Conservation (phyloP, 2,797 vertebrate species). For the Hapalemur alaotrensis region DNA sequence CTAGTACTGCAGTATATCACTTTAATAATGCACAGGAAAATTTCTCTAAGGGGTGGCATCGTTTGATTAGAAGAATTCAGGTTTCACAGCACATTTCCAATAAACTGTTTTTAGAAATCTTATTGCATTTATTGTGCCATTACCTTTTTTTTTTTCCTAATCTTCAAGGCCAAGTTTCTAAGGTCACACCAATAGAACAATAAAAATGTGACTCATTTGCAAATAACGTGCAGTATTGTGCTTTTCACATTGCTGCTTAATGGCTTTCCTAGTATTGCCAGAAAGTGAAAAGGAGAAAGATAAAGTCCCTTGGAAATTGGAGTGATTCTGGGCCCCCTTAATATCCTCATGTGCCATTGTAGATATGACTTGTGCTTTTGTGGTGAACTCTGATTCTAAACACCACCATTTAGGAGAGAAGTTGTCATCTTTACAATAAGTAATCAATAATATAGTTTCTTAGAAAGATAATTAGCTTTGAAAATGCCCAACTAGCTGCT, state of each 20-base stretch:
- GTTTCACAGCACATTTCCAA: slow-evolving; percentile 79
- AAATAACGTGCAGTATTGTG: slow-evolving; percentile 36
- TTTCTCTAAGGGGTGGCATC: slow-evolving; percentile 74
- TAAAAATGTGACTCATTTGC: slow-evolving; percentile 66
- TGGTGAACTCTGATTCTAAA: slow-evolving; percentile 36
- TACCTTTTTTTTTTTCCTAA: slow-evolving; percentile 44
- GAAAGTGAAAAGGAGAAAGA: not conserved
- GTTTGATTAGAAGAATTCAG: slow-evolving; percentile 76
- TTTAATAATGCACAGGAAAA: slow-evolving; percentile 77
- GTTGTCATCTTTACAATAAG: slow-evolving; percentile 11
- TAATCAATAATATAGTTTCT: slow-evolving; percentile 32
- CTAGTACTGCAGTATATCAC: slow-evolving; percentile 75
- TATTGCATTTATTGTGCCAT: slow-evolving; percentile 58
- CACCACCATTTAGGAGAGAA: slow-evolving; percentile 45
- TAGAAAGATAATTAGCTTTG: slow-evolving; percentile 56
- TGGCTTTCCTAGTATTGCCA: not conserved
- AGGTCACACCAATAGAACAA: slow-evolving; percentile 65
- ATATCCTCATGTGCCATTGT: rapidly evolving
- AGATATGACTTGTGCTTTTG: slow-evolving; percentile 19
- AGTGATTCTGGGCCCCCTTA: not conserved
- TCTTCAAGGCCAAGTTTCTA: slow-evolving; percentile 68
- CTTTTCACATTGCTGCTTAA: not conserved
- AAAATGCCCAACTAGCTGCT: slow-evolving; percentile 25
- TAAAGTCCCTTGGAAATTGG: not conserved
- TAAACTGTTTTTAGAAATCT: slow-evolving; percentile 74